phyloP scores from a whole-genome alignment of 2,113 vertebrate genomes.

The Gymnogyps californianus region DNA sequence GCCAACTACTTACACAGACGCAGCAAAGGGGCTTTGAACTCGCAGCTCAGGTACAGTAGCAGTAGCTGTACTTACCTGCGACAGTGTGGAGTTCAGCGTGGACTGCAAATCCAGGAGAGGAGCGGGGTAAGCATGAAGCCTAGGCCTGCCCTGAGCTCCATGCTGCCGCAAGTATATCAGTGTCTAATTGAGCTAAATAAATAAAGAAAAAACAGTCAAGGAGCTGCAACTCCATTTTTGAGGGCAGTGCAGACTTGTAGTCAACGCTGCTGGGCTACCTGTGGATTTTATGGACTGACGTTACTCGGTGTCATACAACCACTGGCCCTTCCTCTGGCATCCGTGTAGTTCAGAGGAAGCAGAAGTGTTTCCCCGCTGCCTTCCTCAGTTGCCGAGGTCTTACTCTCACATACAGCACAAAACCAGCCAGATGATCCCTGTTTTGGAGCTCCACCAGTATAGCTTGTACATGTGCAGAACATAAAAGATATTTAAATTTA shows the following conservation, averaged over 20 bases:
- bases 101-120: background rate
- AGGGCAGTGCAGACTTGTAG: background rate
- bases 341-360: background rate
- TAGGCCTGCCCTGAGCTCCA: background rate
- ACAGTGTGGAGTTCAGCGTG: rapidly evolving
- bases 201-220: background rate
- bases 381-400: background rate
- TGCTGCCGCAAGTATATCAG: background rate
- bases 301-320: background rate
- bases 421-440: background rate
- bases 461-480: background rate
- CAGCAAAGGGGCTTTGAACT: background rate
- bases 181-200: background rate
- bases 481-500: background rate
- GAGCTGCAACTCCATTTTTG: background rate
- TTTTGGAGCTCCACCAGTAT: background rate
- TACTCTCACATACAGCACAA: background rate
- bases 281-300: background rate
- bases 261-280: background rate
- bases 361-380: background rate
- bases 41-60: background rate
- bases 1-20: no score
- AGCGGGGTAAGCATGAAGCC: rapidly evolving
- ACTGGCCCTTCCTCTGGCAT: background rate
- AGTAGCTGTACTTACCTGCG: background rate